Evolutionary conservation across 2,113 vertebrate species (phyloP).

Genomic region (Hippocampus zosterae): DNA sequence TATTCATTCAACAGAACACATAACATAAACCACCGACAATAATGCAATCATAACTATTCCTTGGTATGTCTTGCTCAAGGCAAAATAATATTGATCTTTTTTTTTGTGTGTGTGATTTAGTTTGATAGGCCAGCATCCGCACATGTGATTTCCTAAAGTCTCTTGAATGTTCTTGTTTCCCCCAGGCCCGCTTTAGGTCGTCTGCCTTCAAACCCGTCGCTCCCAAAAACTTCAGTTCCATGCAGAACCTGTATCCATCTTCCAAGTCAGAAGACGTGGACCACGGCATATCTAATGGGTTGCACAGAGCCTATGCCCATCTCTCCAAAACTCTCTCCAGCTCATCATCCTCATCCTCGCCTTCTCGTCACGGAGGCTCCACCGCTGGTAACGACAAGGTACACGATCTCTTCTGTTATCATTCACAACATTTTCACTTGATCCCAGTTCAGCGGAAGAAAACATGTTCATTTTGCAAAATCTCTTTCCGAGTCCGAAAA

Average conservation of each 20-base stretch:
- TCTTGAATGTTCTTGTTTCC: not conserved
- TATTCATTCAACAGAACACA: no score
- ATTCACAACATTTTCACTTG: not conserved
- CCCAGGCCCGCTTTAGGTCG: conserved; percentile 84
- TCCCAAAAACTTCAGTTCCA: conserved; percentile 87
- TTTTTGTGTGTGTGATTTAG: not conserved
- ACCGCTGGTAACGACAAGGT: conserved; percentile 60
- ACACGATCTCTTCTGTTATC: not conserved
- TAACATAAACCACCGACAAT: no score
- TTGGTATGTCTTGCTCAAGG: not conserved
- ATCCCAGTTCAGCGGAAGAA: not conserved
- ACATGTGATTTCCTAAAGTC: not conserved
- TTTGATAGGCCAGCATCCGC: no score
- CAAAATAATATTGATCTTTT: conserved; percentile 11
- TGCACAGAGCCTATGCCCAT: conserved; percentile 62
- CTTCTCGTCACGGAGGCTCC: conserved; percentile 66
- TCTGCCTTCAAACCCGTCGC: conserved; percentile 88
- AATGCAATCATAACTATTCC: no score
- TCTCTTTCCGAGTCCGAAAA: no score
- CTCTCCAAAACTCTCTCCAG: conserved; percentile 77
- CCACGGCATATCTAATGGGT: conserved; percentile 61
- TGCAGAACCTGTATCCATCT: conserved; percentile 85
- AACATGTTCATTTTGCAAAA: not conserved
- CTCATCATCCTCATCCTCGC: conserved; percentile 81
- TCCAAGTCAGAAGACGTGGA: conserved; percentile 85